These are phyloP conservation scores for Sialis lutaria DNA, from an alignment of 2,888 invertebrate genomes.

Conservation along the genomic window DNA sequence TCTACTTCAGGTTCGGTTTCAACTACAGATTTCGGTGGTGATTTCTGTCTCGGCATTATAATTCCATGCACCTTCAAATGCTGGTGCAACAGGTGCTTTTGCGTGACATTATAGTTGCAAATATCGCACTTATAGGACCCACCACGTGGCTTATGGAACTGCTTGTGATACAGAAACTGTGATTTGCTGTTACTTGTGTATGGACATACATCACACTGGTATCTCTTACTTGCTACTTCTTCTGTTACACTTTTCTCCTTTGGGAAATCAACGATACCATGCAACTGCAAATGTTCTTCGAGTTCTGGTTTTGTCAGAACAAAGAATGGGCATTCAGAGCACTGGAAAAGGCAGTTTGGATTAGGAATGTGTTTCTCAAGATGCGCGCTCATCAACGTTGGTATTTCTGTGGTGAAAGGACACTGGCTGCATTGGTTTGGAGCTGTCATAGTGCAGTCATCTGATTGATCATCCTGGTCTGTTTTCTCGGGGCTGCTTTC, in stretches of 20 bases:
- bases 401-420: slow-evolving; percentile 46
- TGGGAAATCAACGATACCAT: slow-evolving; percentile 41
- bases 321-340: slow-evolving; percentile 65
- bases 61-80: slow-evolving; percentile 62
- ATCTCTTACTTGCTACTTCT: slow-evolving; percentile 39
- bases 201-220: slow-evolving; percentile 65
- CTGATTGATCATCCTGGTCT: slow-evolving; percentile 21
- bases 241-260: slow-evolving; percentile 26
- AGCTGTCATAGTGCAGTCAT: slow-evolving; percentile 17
- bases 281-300: slow-evolving; percentile 45
- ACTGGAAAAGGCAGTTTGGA: slow-evolving; percentile 54
- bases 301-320: slow-evolving; percentile 52
- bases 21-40: slow-evolving; percentile 23
- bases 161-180: slow-evolving; percentile 73
- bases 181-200: slow-evolving; percentile 75
- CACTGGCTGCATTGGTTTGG: slow-evolving; percentile 42
- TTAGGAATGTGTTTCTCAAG: slow-evolving; percentile 51
- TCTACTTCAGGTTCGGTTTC: slow-evolving; percentile 18
- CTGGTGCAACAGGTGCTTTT: slow-evolving; percentile 64
- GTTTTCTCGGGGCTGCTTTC: slow-evolving; percentile 30
- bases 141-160: slow-evolving; percentile 59
- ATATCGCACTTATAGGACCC: slow-evolving; percentile 65
- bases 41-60: slow-evolving; percentile 11
- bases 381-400: slow-evolving; percentile 41
- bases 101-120: slow-evolving; percentile 70